Base-by-base conservation (phyloP, 2,888 invertebrate species). In the Hirtodrosophila alboralis region DNA sequence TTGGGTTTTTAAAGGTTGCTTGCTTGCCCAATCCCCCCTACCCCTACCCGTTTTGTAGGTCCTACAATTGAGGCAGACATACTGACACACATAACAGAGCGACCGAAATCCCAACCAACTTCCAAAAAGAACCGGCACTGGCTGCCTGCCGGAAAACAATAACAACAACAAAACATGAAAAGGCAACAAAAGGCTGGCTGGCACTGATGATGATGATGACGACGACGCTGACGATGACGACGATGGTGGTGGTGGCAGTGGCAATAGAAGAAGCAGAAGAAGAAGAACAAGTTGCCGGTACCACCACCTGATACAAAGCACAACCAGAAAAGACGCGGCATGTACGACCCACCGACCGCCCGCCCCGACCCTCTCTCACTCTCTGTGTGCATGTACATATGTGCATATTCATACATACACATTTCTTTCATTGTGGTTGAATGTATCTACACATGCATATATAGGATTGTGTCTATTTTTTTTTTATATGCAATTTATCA, bases 111-210 rank as follows among this genome's bases (percentile, higher is more conserved):
- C 34, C 53, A 65, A 51, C 47, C 53, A 65, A 51, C 47, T 72
- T 51, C 38, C 34, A 54, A 68, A 49, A 64, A 31, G 56, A 84
- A 59, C 79, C 69, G 66, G 75, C 78, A 81, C 66, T 70, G 62
- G 54, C 59, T 66, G 63, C 69, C 59, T 66, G 63, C 69, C 64
- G 58, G 64, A 72, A 85, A 85, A 72, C 84, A 85, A 85, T 71
- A 75, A 83, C 66, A 76, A 76, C 60, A 78, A 81, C 78, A 81
- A 74, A 79, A 62, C 73, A 71, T 52, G 62, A 67, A 70, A 59
- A 61, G 58, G 62, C 67, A 49, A 54, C 58, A 69, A 48, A 60
- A 63, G 59, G 40, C 40, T 33, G 16, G 45, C 4, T 37, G 40
- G 9, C 31, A 21, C 14, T 18, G 3, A 18, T 2, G 18, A 2